Base-by-base conservation (phyloP, 1,140 invertebrate genomes). In the Aphidius ervi region DNA sequence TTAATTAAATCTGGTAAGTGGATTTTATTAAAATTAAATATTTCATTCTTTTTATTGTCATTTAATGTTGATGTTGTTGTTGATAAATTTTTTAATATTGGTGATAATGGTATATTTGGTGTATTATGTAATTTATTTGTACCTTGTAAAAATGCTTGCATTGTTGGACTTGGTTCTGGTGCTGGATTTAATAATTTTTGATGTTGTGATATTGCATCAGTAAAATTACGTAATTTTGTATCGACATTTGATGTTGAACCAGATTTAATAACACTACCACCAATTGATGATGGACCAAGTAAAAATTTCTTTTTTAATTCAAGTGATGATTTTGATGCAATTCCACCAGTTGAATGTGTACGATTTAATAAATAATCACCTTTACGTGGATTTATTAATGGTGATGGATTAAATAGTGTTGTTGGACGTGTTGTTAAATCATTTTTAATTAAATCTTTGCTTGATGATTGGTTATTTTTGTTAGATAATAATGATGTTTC, bases 161-260 rank as follows among this genome's bases (percentile, higher is more conserved):
- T 90, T 20, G 86, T 85, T 3, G 88, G 84, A 72, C 87, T 89
- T 6, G 88, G 87, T 62, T 88, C 85, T 0, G 87, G 82, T 0
- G 91, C 89, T 0, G 91, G 90, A 74, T 93, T 89, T 43, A 95
- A 71, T 60, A 94, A 75, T 69, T 94, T 94, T 70, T 95, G 93
- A 66, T 92, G 89, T 71, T 94, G 92, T 1, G 91, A 92, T 61
- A 95, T 94, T 58, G 88, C 89, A 39, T 89, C 90, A 45, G 91
- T 86, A 63, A 94, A 87, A 50, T 86, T 90, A 75, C 90, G 87
- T 49, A 95, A 84, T 68, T 89, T 89, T 2, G 88, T 90, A 69
- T 94, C 92, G 7, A 94, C 81, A 56, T 91, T 89, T 1, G 90
- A 89, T 0, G 90, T 87, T 20, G 91, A 93, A n/a, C 90, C 91